phyloP scores from a whole-genome alignment of 2,797 vertebrate species.

The Scarus forsteni region DNA sequence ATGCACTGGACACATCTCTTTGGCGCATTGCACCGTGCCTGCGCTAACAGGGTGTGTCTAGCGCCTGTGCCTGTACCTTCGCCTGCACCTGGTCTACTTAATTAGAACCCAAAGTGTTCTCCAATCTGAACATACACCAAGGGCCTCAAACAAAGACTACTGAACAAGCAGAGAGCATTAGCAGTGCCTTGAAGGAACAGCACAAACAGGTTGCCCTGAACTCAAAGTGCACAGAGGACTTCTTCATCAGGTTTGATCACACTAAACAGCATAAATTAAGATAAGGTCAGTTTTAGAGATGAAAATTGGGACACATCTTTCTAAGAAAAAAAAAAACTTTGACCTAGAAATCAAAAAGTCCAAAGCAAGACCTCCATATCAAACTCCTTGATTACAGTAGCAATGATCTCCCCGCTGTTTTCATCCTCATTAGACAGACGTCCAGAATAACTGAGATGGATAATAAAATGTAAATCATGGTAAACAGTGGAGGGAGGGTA shows the following conservation, averaged over 20 bases:
- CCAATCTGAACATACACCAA: too few species aligned
- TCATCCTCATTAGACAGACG: conserved; percentile 41
- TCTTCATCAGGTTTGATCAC: conserved; percentile 2
- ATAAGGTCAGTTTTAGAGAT: background rate
- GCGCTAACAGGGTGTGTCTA: too few species aligned
- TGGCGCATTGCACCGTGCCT: too few species aligned
- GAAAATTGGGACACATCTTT: background rate
- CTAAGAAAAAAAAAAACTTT: background rate
- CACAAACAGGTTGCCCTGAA: too few species aligned
- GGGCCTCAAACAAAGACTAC: too few species aligned
- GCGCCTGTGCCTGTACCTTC: too few species aligned
- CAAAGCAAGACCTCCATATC: background rate
- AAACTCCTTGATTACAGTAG: background rate
- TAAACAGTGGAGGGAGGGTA: conserved; percentile 20
- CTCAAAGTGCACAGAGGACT: too few species aligned
- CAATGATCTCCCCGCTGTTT: conserved; percentile 17
- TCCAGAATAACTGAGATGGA: conserved; percentile 25
- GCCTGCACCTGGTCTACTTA: too few species aligned
- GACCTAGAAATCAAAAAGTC: background rate
- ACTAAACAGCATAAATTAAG: conserved; percentile 1
- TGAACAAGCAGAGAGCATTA: too few species aligned
- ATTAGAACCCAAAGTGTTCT: too few species aligned
- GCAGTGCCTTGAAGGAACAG: too few species aligned
- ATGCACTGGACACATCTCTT: too few species aligned
- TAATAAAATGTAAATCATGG: conserved; percentile 55